Base-by-base conservation (phyloP, 2,797 vertebrate species). In the Poeciliopsis infans region DNA sequence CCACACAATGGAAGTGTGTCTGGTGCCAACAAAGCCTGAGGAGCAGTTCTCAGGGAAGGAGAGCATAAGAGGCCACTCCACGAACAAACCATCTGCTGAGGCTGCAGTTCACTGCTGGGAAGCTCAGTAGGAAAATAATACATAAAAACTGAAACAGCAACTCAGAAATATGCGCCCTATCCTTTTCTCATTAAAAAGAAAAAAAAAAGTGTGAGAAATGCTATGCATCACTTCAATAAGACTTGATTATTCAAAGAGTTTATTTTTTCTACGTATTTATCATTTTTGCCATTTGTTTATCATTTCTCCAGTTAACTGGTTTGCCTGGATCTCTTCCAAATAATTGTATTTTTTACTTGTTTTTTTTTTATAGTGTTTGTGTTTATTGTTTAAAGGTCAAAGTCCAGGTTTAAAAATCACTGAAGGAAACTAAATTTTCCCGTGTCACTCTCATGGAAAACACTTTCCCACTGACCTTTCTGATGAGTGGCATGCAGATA, bases 1-100 rank as follows among this genome's bases (percentile, higher is more conserved):
- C 0, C 72, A 61, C 83, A 95, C 94, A 96, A 95, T 89, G 79
- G 94, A 94, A 93, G 94, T 93, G 95, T 96, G 95, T 95, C 93
- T 79, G 83, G 83, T 85, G 86, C 66, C 87, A 70, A 91, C 90
- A 92, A 89, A 89, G 89, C 85, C 87, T 57, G 11, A 6, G 85
- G 83, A 77, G 76, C 7, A 0, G 84, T 91, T 93, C 89, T 90
- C 88, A 94, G 86, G 91, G 82, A 49, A 73, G 68, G 74, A 39
- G 53, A 46, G 74, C 73, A 86, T 80, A 83, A 76, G 46, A 73
- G 84, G 85, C 79, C 89, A 51, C 84, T 74, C 77, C 83, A 86
- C 83, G 81, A 59, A 88, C 66, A 7, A 55, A 76, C 93, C 92
- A 94, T 94, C 92, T 95, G 94, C 68, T 83, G 83, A 4, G 18